Percentiles rank a stretch among this genome's conserved stretches.
These are phyloP conservation scores for Brachypteracias leptosomus DNA, from an alignment of 2,113 vertebrate genomes.

Conservation along the genomic window DNA sequence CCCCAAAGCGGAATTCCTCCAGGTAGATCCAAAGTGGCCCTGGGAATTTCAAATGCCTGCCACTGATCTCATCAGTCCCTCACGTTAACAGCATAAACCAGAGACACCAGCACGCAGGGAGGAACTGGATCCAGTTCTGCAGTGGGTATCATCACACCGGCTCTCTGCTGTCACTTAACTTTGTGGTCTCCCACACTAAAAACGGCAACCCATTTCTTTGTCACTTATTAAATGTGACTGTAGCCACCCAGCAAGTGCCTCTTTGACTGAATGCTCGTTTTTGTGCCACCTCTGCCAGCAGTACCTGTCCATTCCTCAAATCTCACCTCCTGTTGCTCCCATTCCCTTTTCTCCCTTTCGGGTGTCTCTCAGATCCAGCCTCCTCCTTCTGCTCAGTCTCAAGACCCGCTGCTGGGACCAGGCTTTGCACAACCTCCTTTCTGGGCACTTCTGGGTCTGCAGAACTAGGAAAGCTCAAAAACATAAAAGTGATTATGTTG, in stretches of 20 bases:
- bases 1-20: slow-evolving; percentile 42
- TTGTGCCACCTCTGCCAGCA: not conserved
- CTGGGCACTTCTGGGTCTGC: not conserved
- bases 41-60: not conserved
- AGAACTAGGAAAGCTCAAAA: not conserved
- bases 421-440: not conserved
- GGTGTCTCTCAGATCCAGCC: not conserved
- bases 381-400: not conserved
- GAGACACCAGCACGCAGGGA: not conserved
- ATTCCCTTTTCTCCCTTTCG: not conserved
- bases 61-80: not conserved
- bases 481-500: accelerated
- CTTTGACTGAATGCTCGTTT: not conserved
- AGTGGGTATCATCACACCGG: not conserved
- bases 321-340: not conserved
- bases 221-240: not conserved
- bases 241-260: not conserved
- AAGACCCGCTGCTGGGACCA: not conserved
- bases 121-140: not conserved
- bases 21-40: not conserved
- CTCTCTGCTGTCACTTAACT: not conserved
- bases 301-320: not conserved
- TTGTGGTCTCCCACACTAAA: not conserved
- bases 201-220: not conserved
- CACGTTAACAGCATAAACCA: not conserved